Percentiles rank a stretch among this genome's conserved stretches.
Evolutionary conservation across 92 coral and sea anemone species (phyloP).

Genomic region (Umimayanthus kanabou): DNA sequence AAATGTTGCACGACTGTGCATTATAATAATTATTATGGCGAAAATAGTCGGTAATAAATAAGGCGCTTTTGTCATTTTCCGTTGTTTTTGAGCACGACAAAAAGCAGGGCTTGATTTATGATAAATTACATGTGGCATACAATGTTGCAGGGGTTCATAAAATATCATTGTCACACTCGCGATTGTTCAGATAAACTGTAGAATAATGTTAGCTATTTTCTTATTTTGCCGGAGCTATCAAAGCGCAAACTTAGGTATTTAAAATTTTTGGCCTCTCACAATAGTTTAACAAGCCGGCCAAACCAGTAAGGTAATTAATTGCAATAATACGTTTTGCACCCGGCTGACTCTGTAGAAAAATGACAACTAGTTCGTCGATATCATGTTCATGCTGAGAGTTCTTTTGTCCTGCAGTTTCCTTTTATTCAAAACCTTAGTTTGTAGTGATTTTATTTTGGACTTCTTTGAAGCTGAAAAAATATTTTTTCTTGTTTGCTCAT

Average conservation of each 20-base stretch:
- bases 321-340: not conserved
- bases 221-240: not conserved
- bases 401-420: not conserved
- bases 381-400: not conserved
- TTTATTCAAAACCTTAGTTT: not conserved
- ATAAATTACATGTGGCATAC: not conserved
- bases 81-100: slow-evolving; percentile 9
- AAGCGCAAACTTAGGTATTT: not conserved
- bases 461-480: not conserved
- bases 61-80: not conserved
- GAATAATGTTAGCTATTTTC: no score
- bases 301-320: not conserved
- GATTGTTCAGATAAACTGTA: slow-evolving; percentile 11
- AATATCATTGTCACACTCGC: slow-evolving; percentile 10
- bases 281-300: no score
- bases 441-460: not conserved
- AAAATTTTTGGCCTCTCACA: not conserved
- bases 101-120: not conserved
- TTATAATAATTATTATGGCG: not conserved
- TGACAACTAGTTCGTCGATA: not conserved
- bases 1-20: not conserved
- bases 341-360: not conserved
- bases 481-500: not conserved
- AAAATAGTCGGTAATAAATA: not conserved
- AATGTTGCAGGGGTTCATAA: slow-evolving; percentile 8